phyloP scores from a whole-genome alignment of 2,888 invertebrate species.

The Diogma glabrata region DNA sequence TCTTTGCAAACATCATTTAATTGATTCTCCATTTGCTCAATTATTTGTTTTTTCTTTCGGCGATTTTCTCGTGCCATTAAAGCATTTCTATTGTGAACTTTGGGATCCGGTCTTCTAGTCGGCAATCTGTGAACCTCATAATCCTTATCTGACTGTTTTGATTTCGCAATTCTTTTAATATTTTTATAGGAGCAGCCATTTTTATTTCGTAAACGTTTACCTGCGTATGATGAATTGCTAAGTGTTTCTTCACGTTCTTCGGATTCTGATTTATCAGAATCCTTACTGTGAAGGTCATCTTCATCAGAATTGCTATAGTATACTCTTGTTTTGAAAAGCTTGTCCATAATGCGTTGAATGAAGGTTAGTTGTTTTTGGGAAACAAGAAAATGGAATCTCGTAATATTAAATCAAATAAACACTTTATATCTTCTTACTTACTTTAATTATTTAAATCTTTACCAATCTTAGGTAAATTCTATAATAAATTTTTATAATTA shows the following conservation, averaged over 20 bases:
- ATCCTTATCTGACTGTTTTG: not conserved
- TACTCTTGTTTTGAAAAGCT: conserved; percentile 1
- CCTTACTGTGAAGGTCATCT: not conserved
- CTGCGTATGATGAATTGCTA: not conserved
- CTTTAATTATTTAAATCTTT: conserved; percentile 1
- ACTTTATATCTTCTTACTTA: conserved; percentile 6
- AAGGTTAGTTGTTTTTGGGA: not conserved
- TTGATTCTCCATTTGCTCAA: conserved; percentile 43
- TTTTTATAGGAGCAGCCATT: not conserved
- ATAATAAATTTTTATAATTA: too few species aligned
- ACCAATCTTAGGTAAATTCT: too few species aligned
- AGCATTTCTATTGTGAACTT: conserved; percentile 41
- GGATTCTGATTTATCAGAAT: not conserved
- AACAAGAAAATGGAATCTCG: conserved; percentile 6
- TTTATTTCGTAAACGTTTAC: conserved; percentile 4
- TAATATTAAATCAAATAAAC: conserved; percentile 6
- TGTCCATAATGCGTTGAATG: not conserved
- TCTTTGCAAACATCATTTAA: conserved; percentile 35
- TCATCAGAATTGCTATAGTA: conserved; percentile 1
- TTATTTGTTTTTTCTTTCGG: conserved; percentile 46
- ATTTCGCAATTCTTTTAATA: not conserved
- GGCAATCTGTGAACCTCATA: conserved; percentile 23
- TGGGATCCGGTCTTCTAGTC: conserved; percentile 32
- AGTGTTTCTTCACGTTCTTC: not conserved
- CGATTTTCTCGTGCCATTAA: conserved; percentile 50